Conservation (phyloP, 2,888 invertebrate genomes). For the Macrosiphum euphorbiae region DNA sequence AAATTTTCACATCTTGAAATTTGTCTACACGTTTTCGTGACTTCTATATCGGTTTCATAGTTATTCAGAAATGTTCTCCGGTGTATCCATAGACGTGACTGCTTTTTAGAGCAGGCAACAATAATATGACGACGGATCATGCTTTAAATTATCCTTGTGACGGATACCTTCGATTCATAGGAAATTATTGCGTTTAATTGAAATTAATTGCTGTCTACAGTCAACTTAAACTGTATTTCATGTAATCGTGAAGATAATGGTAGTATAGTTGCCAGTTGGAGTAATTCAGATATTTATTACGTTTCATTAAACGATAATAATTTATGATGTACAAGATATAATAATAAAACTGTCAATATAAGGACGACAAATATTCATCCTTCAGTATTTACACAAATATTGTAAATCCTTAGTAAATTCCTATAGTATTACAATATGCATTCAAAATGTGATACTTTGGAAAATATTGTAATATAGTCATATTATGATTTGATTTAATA, state of each 20-base stretch:
- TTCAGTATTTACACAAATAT: neutral
- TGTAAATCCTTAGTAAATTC: neutral
- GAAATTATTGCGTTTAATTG: slow-evolving; percentile 11
- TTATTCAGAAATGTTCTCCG: neutral
- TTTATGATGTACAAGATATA: neutral
- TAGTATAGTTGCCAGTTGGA: neutral
- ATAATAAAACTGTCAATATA: neutral
- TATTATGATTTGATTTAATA: neutral
- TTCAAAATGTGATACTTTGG: neutral
- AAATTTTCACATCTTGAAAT: neutral
- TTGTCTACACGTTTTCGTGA: neutral
- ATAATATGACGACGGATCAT: neutral
- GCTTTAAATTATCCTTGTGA: neutral
- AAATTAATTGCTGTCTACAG: neutral
- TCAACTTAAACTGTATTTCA: neutral
- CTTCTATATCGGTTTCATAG: neutral
- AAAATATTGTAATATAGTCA: neutral
- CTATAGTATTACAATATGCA: neutral
- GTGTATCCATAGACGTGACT: neutral
- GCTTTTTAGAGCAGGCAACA: neutral
- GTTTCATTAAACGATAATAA: neutral
- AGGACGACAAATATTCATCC: neutral
- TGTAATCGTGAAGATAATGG: neutral
- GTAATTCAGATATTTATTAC: neutral
- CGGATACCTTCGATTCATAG: neutral